A percentile compares a stretch with the other conserved stretches of the same genome.
Conservation (phyloP, 2,113 vertebrate species). For the Strigops habroptila region DNA sequence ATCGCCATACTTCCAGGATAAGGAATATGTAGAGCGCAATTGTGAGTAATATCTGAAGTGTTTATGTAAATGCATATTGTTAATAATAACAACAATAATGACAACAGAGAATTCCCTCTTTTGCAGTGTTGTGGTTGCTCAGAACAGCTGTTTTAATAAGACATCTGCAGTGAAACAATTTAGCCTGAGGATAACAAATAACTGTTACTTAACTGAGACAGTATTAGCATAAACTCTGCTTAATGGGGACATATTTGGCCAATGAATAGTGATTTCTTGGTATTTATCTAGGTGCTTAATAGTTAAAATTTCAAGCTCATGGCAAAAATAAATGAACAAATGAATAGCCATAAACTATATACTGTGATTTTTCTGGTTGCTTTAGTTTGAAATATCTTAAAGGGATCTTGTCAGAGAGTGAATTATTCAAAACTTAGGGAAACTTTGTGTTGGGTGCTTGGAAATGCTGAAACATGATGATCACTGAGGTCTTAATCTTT, state of each 20-base stretch:
- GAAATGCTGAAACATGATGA: not conserved
- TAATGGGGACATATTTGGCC: conserved; percentile 27
- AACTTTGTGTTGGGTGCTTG: not conserved
- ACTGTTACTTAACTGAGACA: conserved; percentile 58
- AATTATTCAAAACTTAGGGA: not conserved
- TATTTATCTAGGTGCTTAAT: conserved; percentile 32
- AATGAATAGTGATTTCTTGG: conserved; percentile 13
- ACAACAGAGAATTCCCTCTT: conserved; percentile 37
- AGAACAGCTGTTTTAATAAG: conserved; percentile 56
- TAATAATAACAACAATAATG: conserved; percentile 53
- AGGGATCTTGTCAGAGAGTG: not conserved
- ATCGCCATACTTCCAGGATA: not conserved
- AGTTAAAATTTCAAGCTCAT: conserved; percentile 25
- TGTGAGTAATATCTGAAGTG: conserved; percentile 3
- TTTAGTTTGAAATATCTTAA: conserved; percentile 13
- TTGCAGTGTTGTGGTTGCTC: not conserved
- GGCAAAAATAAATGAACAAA: not conserved
- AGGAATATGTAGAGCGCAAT: not conserved
- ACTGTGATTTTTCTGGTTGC: not conserved
- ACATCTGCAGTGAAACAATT: conserved; percentile 57
- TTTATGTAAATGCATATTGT: conserved; percentile 45
- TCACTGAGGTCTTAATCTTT: not conserved
- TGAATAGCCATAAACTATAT: not conserved
- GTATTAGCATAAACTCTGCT: conserved; percentile 40
- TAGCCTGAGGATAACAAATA: conserved; percentile 51